Conservation (phyloP, 2,888 invertebrate species). For the Drosophila fulvimacula region DNA sequence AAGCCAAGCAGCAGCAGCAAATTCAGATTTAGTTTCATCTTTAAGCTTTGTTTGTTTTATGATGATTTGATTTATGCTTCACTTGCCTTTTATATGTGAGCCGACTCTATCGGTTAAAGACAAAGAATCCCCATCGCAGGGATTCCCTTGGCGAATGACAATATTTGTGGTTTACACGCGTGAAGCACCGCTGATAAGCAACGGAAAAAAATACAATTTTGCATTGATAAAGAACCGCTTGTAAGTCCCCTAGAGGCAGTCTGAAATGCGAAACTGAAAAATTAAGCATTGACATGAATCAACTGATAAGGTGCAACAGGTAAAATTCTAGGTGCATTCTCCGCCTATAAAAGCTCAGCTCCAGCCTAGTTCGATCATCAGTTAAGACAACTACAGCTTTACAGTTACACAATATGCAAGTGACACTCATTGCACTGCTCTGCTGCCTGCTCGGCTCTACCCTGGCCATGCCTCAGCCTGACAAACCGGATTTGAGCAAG, state of each 20-base stretch:
- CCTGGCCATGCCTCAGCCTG: constrained; percentile 40
- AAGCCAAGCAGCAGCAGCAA: constrained; percentile 3
- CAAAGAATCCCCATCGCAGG: background rate
- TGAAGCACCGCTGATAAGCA: constrained; percentile 2
- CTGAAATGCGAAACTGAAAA: background rate
- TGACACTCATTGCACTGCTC: constrained; percentile 31
- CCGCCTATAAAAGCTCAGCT: constrained; percentile 37
- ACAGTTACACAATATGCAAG: constrained; percentile 35
- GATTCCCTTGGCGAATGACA: background rate
- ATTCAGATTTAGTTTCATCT: constrained; percentile 1
- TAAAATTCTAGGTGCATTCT: no score
- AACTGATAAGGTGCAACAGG: background rate
- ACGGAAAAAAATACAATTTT: no score
- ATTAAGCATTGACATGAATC: background rate
- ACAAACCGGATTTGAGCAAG: constrained; percentile 9
- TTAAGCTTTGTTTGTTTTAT: background rate
- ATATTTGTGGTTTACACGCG: background rate
- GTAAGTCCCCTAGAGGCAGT: background rate
- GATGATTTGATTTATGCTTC: background rate
- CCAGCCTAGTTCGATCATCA: constrained; percentile 17
- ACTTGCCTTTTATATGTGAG: background rate
- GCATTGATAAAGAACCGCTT: background rate
- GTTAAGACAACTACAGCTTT: constrained; percentile 24
- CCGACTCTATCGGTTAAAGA: background rate
- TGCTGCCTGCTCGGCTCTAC: constrained; percentile 36